Base-by-base conservation (phyloP, 2,888 invertebrate genomes). In the Amblyjoppa fuscipennis region DNA sequence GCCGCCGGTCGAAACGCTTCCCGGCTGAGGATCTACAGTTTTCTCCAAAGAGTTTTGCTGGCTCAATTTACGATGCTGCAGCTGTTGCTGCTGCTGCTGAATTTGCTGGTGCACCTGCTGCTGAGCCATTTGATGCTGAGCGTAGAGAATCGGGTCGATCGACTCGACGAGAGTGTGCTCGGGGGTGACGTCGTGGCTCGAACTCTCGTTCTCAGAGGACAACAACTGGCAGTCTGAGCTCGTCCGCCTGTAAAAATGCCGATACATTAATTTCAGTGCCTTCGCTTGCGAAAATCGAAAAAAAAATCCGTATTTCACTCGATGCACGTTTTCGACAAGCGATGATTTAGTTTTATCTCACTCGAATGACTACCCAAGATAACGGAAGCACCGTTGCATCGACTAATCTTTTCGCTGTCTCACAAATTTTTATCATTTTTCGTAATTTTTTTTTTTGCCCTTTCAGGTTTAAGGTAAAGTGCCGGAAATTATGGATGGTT, bases 31-130 rank as follows among this genome's bases (percentile, higher is more conserved):
- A n/a, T 93, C 93, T 9, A 45, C 70, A 16, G 89, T 83, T 88
- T 93, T 94, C 51, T 94, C 94, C 69, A 93, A 84, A 11, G 93
- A 94, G 89, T 93, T 94, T 85, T 93, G 94, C 81, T 93, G 93
- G 81, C 94, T 94, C 4, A 94, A 90, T 64, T 92, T 92, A 2
- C 92, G 91, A 83, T 94, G 93, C 71, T 92, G 92, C 78, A 92
- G 90, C 11, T 91, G 91, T 34, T 91, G 91, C 3, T 87, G 85
- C 11, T 91, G 90, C 0, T 87, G 38, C 38, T 38, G 38, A 9
- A 38, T 38, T 3, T 87, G 86, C 11, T 91, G 90, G 0, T 87
- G 88, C 31, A 89, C 70, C 34, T 91, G 89, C 75, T 90, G 90
- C 49, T 90, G 91, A 7, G 85, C 70, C 68, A 87, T 68, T 82